Evolutionary conservation across 2,888 invertebrate genomes (phyloP).

Genomic region (Papilio elwesi): DNA sequence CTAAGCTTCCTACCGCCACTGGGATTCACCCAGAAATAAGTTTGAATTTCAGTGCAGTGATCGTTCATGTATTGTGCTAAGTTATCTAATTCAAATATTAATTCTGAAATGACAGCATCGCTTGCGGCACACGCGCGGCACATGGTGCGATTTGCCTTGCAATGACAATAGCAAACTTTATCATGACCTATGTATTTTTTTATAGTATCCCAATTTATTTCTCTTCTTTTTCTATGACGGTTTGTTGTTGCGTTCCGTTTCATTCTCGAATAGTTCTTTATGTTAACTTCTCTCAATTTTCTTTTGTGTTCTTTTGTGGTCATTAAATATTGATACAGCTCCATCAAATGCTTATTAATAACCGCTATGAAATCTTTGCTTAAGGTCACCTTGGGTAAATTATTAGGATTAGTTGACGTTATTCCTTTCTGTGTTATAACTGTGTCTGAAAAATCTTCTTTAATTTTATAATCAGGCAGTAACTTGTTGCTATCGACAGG

Average conservation of each 20-base stretch:
- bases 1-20: slow-evolving; percentile 65
- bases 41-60: slow-evolving; percentile 75
- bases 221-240: slow-evolving; percentile 44
- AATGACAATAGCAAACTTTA: slow-evolving; percentile 65
- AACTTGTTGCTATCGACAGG: slow-evolving; percentile 51
- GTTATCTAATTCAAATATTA: slow-evolving; percentile 70
- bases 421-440: slow-evolving; percentile 16
- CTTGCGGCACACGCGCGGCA: slow-evolving; percentile 69
- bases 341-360: slow-evolving; percentile 58
- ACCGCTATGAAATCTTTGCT: slow-evolving; percentile 62
- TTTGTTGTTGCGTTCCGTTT: slow-evolving; percentile 5
- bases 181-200: slow-evolving; percentile 64
- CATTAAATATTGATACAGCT: slow-evolving; percentile 54
- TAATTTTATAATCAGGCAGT: slow-evolving; percentile 39
- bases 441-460: slow-evolving; percentile 23
- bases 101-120: slow-evolving; percentile 68
- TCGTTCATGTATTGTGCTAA: slow-evolving; percentile 66
- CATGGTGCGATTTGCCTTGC: slow-evolving; percentile 63
- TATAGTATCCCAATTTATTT: slow-evolving; percentile 57
- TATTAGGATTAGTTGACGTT: slow-evolving; percentile 48
- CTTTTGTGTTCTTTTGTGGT: slow-evolving; percentile 37
- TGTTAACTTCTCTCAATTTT: slow-evolving; percentile 18
- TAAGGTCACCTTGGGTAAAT: slow-evolving; percentile 52
- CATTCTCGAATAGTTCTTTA: slow-evolving; percentile 13
- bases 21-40: slow-evolving; percentile 72